Evolutionary conservation across 2,888 invertebrate genomes (phyloP).

Genomic region (Brachylomia viminalis): DNA sequence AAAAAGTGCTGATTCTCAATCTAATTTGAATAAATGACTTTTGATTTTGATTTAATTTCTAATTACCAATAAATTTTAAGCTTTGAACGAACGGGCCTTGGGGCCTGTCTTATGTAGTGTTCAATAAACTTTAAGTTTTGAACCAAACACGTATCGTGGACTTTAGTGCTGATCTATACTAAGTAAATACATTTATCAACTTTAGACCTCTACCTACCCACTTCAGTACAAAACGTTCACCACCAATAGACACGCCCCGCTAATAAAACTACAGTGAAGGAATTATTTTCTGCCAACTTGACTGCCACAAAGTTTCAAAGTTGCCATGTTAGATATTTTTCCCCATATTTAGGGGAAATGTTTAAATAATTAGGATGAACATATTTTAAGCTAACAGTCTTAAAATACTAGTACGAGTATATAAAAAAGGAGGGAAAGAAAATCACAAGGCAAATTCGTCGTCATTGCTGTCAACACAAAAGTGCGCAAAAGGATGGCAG

Average conservation of each 20-base stretch:
- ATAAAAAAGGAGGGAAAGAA: not conserved
- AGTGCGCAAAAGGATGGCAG: not conserved
- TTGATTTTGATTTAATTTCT: not conserved
- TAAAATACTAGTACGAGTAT: not conserved
- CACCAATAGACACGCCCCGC: constrained; percentile 45
- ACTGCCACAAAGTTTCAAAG: constrained; percentile 18
- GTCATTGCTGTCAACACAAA: not conserved
- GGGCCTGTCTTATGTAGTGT: no score
- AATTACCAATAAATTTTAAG: not conserved
- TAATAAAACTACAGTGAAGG: constrained; percentile 54
- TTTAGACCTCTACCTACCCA: constrained; percentile 14
- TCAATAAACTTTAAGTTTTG: no score
- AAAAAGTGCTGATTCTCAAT: no score
- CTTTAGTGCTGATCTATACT: not conserved
- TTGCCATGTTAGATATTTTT: constrained; percentile 3
- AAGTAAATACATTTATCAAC: constrained; percentile 4
- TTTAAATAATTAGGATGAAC: not conserved
- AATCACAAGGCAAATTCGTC: not conserved
- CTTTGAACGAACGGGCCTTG: not conserved
- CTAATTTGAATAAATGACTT: no score
- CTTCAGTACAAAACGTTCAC: constrained; percentile 22
- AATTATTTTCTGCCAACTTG: constrained; percentile 58
- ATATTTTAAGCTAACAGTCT: no score
- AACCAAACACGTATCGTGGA: no score
- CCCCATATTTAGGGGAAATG: not conserved